A percentile compares a stretch with the other conserved stretches of the same genome.
Evolutionary conservation across 2,113 vertebrate genomes (phyloP).

Genomic region (Triplophysa siluroides): DNA sequence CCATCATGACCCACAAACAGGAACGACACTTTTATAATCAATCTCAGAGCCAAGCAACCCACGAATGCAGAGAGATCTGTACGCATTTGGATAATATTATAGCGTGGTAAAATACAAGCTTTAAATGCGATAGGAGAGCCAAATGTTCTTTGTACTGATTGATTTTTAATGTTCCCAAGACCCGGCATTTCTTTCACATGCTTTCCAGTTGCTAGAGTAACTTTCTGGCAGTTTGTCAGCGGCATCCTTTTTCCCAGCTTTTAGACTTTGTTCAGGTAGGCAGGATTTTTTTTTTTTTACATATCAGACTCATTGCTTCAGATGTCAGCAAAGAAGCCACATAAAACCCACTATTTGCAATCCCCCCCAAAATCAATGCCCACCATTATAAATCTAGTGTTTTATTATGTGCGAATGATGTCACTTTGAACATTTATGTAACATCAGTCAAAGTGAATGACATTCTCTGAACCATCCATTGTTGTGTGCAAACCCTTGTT

Average conservation of each 20-base stretch:
- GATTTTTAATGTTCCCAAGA: slow-evolving; percentile 40
- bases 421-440: too few species aligned
- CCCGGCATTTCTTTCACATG: background rate
- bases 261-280: background rate
- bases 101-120: slow-evolving; percentile 16
- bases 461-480: too few species aligned
- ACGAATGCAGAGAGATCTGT: slow-evolving; percentile 4
- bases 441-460: too few species aligned
- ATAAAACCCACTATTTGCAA: too few species aligned
- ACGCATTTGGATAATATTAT: slow-evolving; percentile 32
- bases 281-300: too few species aligned
- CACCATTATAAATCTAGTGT: too few species aligned
- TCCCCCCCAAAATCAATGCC: too few species aligned
- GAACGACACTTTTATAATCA: slow-evolving; percentile 20
- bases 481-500: too few species aligned
- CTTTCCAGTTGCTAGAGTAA: background rate
- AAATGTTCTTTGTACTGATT: slow-evolving; percentile 37
- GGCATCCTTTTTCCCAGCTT: background rate
- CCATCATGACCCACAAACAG: slow-evolving; percentile 8
- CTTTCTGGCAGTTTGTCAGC: slow-evolving; percentile 13
- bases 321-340: too few species aligned
- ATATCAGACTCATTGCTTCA: too few species aligned
- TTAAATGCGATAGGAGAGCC: slow-evolving; percentile 27
- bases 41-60: slow-evolving; percentile 19
- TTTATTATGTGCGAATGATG: too few species aligned